Evolutionary conservation across 1,140 invertebrate genomes (phyloP).

Genomic region (Ephestia elutella): DNA sequence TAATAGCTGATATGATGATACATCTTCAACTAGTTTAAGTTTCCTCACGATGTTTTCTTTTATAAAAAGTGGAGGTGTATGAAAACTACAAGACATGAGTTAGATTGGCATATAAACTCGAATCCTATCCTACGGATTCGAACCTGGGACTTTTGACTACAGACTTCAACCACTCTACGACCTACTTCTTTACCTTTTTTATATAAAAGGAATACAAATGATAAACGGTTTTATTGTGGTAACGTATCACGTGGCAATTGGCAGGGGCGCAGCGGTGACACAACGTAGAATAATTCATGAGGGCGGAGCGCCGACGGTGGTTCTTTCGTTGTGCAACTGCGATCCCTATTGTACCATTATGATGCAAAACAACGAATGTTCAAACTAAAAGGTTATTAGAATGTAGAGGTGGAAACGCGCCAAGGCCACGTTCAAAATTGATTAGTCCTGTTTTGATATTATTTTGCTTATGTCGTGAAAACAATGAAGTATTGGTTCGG

Average conservation of each 20-base stretch:
- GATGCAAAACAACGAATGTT: constrained; percentile 58
- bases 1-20: too few relatives aligned
- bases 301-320: constrained; percentile 50
- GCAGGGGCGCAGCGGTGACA: constrained; percentile 38
- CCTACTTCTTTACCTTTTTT: neutral
- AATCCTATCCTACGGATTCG: too few relatives aligned
- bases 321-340: constrained; percentile 53
- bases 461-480: neutral
- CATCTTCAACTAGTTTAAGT: too few relatives aligned
- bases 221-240: constrained; percentile 8
- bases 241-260: constrained; percentile 12
- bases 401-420: constrained; percentile 46
- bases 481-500: neutral
- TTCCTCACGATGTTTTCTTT: too few relatives aligned
- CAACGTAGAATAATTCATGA: constrained; percentile 66
- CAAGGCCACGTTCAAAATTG: constrained; percentile 45
- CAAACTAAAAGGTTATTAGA: constrained; percentile 62
- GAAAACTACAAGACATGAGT: too few relatives aligned
- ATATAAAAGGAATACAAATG: neutral
- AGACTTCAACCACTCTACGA: too few relatives aligned
- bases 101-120: too few relatives aligned
- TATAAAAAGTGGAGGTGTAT: too few relatives aligned
- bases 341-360: constrained; percentile 61
- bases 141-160: too few relatives aligned
- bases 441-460: constrained; percentile 9